These are phyloP conservation scores for Aphrophora alni DNA, from an alignment of 2,888 invertebrate genomes.

Conservation along the genomic window DNA sequence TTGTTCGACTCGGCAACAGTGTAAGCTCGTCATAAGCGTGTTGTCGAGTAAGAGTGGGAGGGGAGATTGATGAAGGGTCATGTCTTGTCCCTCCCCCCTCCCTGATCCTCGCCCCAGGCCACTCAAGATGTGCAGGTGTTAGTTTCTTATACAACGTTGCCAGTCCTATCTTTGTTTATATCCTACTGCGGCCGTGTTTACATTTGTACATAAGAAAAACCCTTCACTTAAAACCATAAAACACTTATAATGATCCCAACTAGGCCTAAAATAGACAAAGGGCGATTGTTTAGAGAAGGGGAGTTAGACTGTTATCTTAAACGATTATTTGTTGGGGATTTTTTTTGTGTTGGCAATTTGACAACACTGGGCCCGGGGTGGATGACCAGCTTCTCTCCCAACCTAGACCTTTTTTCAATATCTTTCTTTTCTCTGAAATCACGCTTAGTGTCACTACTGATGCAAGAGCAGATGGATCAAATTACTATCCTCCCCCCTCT, in stretches of 20 bases:
- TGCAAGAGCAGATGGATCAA: conserved; percentile 23
- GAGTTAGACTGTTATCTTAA: background rate
- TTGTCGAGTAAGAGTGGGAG: background rate
- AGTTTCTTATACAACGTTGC: conserved; percentile 6
- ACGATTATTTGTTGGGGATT: background rate
- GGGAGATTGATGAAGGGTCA: conserved; percentile 3
- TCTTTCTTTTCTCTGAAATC: conserved; percentile 27
- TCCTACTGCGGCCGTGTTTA: background rate
- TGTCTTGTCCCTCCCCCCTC: background rate
- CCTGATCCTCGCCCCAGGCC: background rate
- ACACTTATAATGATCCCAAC: conserved; percentile 1
- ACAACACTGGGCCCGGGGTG: conserved; percentile 22
- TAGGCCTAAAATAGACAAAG: conserved; percentile 1
- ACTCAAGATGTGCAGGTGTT: background rate
- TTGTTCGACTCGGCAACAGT: background rate
- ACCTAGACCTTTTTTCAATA: conserved; percentile 29
- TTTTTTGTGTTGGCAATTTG: background rate
- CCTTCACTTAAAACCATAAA: conserved; percentile 7
- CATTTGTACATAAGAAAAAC: background rate
- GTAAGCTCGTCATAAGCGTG: background rate
- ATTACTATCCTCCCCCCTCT: conserved; percentile 24
- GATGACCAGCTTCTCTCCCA: conserved; percentile 29
- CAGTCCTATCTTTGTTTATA: conserved; percentile 5
- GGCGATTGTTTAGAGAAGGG: background rate
- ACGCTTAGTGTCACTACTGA: conserved; percentile 28